Evolutionary conservation across 2,113 vertebrate genomes (phyloP).

Genomic region (Anthoscopus minutus): DNA sequence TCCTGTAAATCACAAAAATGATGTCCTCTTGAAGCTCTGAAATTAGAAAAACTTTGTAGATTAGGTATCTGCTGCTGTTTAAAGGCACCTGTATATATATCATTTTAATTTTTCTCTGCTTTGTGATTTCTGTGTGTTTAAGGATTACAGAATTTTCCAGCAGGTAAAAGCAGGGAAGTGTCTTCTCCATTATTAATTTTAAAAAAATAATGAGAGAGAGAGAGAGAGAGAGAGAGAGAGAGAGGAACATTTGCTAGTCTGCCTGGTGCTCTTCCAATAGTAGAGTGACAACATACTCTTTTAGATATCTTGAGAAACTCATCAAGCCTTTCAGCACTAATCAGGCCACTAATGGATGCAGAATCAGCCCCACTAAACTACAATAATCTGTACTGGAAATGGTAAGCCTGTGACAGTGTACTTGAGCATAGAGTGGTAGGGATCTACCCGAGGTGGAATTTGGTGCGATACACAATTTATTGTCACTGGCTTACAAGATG

Average conservation of each 20-base stretch:
- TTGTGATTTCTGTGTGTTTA: background rate
- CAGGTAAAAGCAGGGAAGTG: background rate
- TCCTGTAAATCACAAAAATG: background rate
- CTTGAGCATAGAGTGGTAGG: background rate
- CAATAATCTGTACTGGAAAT: background rate
- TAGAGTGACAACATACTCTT: background rate
- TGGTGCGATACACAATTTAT: background rate
- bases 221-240: background rate
- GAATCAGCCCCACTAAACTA: background rate
- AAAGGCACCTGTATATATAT: background rate
- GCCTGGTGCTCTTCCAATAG: background rate
- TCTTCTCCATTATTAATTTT: background rate
- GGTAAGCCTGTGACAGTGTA: background rate
- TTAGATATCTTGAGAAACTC: background rate
- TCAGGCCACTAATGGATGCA: background rate
- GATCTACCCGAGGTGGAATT: background rate
- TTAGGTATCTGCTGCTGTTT: background rate
- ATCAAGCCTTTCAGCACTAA: constrained; percentile 9
- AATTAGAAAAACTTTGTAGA: background rate
- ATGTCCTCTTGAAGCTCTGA: background rate
- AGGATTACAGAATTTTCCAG: background rate
- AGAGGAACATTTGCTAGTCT: background rate
- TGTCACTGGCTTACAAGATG: background rate
- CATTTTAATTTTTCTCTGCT: background rate
- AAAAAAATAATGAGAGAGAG: no score